A percentile compares a stretch with the other conserved stretches of the same genome.
Evolutionary conservation across 2,113 vertebrate genomes (phyloP).

Genomic region (Psittacula cyanocephala): DNA sequence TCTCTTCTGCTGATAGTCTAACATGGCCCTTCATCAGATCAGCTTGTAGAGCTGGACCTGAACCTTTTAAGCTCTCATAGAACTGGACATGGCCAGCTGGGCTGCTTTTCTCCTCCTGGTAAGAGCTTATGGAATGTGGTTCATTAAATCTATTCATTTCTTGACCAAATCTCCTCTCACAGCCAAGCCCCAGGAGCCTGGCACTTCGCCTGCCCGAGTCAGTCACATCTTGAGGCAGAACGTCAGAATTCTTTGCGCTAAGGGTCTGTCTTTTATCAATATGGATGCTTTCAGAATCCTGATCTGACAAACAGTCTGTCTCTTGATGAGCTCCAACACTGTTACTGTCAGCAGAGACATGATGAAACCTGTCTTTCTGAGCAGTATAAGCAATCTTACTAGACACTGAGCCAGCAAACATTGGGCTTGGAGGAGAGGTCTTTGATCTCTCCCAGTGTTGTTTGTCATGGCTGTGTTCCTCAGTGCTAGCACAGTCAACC

Average conservation of each 20-base stretch:
- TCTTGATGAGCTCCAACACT: neutral
- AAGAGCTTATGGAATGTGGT: neutral
- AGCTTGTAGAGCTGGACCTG: neutral
- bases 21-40: neutral
- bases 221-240: neutral
- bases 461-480: neutral
- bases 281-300: neutral
- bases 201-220: neutral
- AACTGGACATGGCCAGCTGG: neutral
- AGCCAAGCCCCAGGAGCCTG: neutral
- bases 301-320: neutral
- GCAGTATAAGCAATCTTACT: neutral
- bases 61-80: neutral
- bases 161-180: rapidly evolving
- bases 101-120: neutral
- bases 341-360: neutral
- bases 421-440: neutral
- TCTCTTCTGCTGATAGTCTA: neutral
- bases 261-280: neutral
- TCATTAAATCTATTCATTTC: neutral
- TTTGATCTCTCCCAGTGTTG: neutral
- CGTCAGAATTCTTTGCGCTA: neutral
- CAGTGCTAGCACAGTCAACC: neutral
- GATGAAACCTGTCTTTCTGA: neutral
- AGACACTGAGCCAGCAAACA: neutral